Conservation (phyloP, 2,113 vertebrate species). For the Pimephales promelas region DNA sequence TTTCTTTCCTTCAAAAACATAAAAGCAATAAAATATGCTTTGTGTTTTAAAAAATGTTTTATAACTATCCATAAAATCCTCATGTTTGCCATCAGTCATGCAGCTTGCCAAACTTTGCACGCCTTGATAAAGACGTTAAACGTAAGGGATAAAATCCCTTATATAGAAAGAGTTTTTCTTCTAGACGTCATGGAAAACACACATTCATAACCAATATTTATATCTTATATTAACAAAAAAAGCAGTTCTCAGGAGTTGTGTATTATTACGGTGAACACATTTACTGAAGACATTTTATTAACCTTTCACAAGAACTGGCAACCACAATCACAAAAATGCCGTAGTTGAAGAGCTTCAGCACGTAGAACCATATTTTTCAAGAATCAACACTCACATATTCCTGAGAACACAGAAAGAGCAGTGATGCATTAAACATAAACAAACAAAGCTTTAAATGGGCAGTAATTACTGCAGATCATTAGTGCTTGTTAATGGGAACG, state of each 20-base stretch:
- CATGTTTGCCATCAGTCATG: constrained; percentile 39
- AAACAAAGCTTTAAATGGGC: constrained; percentile 62
- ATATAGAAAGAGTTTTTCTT: background rate
- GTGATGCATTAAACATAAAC: constrained; percentile 68
- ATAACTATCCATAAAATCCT: constrained; percentile 29
- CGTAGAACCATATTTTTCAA: constrained; percentile 24
- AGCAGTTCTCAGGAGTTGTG: background rate
- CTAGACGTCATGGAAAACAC: background rate
- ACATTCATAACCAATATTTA: background rate
- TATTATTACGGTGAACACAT: background rate
- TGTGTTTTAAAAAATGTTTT: no score
- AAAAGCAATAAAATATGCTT: constrained; percentile 31
- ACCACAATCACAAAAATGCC: constrained; percentile 8
- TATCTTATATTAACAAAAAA: background rate
- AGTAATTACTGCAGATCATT: constrained; percentile 72
- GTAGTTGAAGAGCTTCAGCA: constrained; percentile 14
- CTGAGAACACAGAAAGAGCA: constrained; percentile 61
- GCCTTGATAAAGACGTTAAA: background rate
- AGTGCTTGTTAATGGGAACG: constrained; percentile 64
- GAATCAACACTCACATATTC: constrained; percentile 15
- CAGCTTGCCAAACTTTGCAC: constrained; percentile 4
- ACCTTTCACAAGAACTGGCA: constrained; percentile 12
- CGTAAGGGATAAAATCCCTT: background rate
- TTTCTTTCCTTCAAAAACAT: constrained; percentile 27
- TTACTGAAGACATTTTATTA: background rate